A percentile compares a stretch with the other conserved stretches of the same genome.
Conservation (phyloP, 2,797 vertebrate genomes). For the Taeniopygia guttata region DNA sequence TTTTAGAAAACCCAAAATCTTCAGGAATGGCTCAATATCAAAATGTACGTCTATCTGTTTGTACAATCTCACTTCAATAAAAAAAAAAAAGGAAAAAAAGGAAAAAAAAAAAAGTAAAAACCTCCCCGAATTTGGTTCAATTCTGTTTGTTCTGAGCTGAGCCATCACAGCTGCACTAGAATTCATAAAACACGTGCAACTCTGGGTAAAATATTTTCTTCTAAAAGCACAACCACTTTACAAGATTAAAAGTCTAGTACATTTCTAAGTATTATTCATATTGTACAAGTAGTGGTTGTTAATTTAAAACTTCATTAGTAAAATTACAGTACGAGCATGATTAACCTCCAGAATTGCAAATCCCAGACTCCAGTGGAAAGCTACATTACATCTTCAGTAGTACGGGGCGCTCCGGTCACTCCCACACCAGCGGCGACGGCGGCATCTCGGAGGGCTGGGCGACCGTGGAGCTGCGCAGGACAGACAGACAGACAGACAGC, state of each 20-base stretch:
- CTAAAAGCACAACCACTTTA: slow-evolving; percentile 85
- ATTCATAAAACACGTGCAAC: slow-evolving; percentile 80
- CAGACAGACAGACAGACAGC: not conserved
- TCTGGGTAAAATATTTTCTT: slow-evolving; percentile 81
- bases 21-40: slow-evolving; percentile 84
- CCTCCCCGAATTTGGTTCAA: slow-evolving; percentile 78
- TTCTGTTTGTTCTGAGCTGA: slow-evolving; percentile 79
- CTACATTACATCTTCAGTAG: slow-evolving; percentile 92
- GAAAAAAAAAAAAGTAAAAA: not conserved
- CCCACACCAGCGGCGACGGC: slow-evolving; percentile 97
- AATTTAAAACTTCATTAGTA: slow-evolving; percentile 89
- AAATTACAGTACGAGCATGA: slow-evolving; percentile 89
- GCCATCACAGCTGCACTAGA: slow-evolving; percentile 79
- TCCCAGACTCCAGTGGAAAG: slow-evolving; percentile 97
- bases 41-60: slow-evolving; percentile 71
- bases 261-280: slow-evolving; percentile 82
- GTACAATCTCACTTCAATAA: slow-evolving; percentile 74
- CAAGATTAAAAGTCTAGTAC: slow-evolving; percentile 83
- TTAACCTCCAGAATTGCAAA: slow-evolving; percentile 86
- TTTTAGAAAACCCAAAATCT: slow-evolving; percentile 77
- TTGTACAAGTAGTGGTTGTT: slow-evolving; percentile 88
- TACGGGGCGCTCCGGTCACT: slow-evolving; percentile 82
- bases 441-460: slow-evolving; percentile 99
- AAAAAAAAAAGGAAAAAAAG: not conserved
- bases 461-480: slow-evolving; percentile 88